Evolutionary conservation across 2,797 vertebrate genomes (phyloP).

Genomic region (Sebastes hubbsi): DNA sequence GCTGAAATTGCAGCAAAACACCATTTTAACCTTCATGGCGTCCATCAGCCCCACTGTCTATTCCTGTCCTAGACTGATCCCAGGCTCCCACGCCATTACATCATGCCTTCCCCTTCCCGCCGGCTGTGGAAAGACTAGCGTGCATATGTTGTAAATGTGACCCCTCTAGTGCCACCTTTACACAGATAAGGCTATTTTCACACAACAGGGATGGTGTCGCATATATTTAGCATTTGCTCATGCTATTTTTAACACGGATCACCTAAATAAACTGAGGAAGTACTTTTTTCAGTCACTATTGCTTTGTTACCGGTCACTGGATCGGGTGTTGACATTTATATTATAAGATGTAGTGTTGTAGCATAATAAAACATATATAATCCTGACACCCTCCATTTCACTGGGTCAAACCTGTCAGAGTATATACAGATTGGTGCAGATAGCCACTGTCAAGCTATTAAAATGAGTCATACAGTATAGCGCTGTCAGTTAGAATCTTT

Average conservation of each 20-base stretch:
- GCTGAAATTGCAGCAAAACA: slow-evolving; percentile 10
- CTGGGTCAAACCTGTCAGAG: not conserved
- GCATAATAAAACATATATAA: not conserved
- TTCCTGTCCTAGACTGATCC: slow-evolving; percentile 52
- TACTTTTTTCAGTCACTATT: not conserved
- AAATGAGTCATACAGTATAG: not conserved
- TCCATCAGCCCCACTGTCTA: slow-evolving; percentile 10
- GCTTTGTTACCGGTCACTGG: not conserved
- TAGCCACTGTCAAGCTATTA: not conserved
- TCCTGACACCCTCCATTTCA: not conserved
- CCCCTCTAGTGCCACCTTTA: slow-evolving; percentile 64
- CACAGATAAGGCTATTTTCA: slow-evolving; percentile 72
- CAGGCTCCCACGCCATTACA: slow-evolving; percentile 51
- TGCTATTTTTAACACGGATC: slow-evolving; percentile 55
- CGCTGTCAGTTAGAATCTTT: not conserved
- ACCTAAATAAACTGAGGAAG: not conserved
- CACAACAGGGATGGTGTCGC: slow-evolving; percentile 37
- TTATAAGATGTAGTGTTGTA: not conserved
- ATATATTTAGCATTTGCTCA: slow-evolving; percentile 71
- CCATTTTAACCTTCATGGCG: slow-evolving; percentile 34
- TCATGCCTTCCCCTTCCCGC: slow-evolving; percentile 49
- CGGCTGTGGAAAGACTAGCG: slow-evolving; percentile 48
- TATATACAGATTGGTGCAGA: not conserved
- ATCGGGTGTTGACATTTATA: not conserved
- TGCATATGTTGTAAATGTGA: slow-evolving; percentile 52